phyloP scores from a whole-genome alignment of 1,140 invertebrate genomes.

The Polypedilum vanderplanki region DNA sequence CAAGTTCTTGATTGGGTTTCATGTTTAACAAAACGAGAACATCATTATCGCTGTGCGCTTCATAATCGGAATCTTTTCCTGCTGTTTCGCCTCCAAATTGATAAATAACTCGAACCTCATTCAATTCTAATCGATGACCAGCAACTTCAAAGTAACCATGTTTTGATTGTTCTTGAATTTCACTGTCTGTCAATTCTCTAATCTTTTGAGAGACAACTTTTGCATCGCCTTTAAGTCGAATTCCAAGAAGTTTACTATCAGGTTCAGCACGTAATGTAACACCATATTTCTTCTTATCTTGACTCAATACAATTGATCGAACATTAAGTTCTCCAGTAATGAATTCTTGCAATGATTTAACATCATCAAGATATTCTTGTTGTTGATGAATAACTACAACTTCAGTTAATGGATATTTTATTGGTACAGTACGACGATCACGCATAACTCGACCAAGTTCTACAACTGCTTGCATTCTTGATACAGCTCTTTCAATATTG shows the following conservation, averaged over 20 bases:
- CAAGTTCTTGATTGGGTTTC: constrained; percentile 78
- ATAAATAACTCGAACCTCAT: constrained; percentile 84
- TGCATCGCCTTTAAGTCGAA: constrained; percentile 81
- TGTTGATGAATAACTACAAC: constrained; percentile 91
- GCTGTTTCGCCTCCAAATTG: constrained; percentile 50
- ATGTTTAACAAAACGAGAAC: constrained; percentile 72
- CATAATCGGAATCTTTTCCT: constrained; percentile 60
- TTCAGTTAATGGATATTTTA: constrained; percentile 96
- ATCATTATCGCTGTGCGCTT: constrained; percentile 84
- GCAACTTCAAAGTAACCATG: constrained; percentile 64
- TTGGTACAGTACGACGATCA: constrained; percentile 86
- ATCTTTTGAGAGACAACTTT: constrained; percentile 80
- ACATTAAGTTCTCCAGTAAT: constrained; percentile 94
- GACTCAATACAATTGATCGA: constrained; percentile 75
- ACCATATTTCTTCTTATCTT: constrained; percentile 89
- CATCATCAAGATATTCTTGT: constrained; percentile 66
- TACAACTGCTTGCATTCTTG: constrained; percentile 90
- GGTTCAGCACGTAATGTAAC: constrained; percentile 90
- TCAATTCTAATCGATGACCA: constrained; percentile 68
- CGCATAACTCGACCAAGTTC: constrained; percentile 88
- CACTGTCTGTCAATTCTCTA: constrained; percentile 68
- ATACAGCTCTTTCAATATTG: constrained; percentile 83
- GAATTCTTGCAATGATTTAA: constrained; percentile 75
- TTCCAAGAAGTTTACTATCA: constrained; percentile 78
- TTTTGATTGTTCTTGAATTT: constrained; percentile 70